Evolutionary conservation across 2,113 vertebrate genomes (phyloP), one percentile per base, ranked within the genome.

Genomic region (Engystomops pustulosus): DNA sequence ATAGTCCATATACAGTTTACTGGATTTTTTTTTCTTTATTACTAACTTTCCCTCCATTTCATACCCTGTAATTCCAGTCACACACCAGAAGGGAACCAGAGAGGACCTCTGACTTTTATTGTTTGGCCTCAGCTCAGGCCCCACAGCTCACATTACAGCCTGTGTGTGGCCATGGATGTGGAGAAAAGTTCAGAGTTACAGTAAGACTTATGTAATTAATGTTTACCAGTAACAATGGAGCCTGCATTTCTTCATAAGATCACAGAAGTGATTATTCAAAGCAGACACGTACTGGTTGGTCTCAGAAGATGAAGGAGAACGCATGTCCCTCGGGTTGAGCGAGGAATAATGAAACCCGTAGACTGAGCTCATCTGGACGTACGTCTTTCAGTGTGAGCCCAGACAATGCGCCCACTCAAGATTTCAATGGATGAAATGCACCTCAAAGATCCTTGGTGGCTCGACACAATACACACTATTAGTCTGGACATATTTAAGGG

Each of bases 231-330:
- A 25, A 45, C n/a, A 44, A 3, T 7, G 23, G 69, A 72, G 69
- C 41, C 69, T 45, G 69, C 23, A 47, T 72, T 72, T 44, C 69
- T 72, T 72, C 69, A 72, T 17, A 1, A 47, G 38, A 72, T 72
- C 69, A 72, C 12, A 72, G 41, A 45, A 45, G n/a, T 45, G 38
- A 25, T 44, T 44, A 47, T 8, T 72, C 41, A 36, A 36, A 7
- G 62, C 32, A 72, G 69, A 45, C 69, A 72, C 45, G 69, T 72
- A 47, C 38, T 72, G 41, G 69, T 47, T 72, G 69, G 69, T 72
- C n/a, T 72, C 69, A 72, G 69, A 45, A 72, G 69, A 72, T 45
- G 69, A 72, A 72, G 69, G n/a, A 45, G 41, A 44, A 47, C 5
- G 6, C 23, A 72, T 7, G 69, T 44, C 69, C 23, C 69, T 45